Evolutionary conservation across 2,113 vertebrate genomes (phyloP).

Genomic region (Ahaetulla prasina): DNA sequence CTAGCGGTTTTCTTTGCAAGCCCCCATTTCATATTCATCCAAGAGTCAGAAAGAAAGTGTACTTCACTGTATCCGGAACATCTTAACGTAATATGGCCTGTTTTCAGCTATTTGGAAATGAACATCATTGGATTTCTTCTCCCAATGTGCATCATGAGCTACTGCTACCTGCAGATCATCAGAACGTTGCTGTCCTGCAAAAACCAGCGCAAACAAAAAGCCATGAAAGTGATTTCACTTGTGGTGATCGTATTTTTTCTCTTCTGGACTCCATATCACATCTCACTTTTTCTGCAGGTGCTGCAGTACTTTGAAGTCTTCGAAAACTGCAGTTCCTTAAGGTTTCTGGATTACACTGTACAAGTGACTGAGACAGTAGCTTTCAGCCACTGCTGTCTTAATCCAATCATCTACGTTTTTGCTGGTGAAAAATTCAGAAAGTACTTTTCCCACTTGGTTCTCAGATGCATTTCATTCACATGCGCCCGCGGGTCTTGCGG

Average conservation of each 20-base stretch:
- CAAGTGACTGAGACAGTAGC: slow-evolving; percentile 75
- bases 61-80: slow-evolving; percentile 46
- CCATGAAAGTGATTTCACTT: slow-evolving; percentile 78
- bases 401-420: slow-evolving; percentile 90
- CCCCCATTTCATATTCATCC: slow-evolving; percentile 76
- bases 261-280: slow-evolving; percentile 89
- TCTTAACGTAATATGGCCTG: slow-evolving; percentile 70
- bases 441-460: slow-evolving; percentile 61
- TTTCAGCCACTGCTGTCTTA: slow-evolving; percentile 84
- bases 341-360: slow-evolving; percentile 52
- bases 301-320: slow-evolving; percentile 64
- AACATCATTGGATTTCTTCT: slow-evolving; percentile 77
- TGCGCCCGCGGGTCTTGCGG: slow-evolving; percentile 44
- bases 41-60: slow-evolving; percentile 42
- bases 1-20: slow-evolving; percentile 73
- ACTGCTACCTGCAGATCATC: slow-evolving; percentile 83
- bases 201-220: slow-evolving; percentile 78
- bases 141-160: slow-evolving; percentile 77
- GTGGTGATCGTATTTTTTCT: slow-evolving; percentile 80
- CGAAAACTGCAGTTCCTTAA: slow-evolving; percentile 47
- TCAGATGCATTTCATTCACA: slow-evolving; percentile 54
- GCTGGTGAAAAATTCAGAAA: slow-evolving; percentile 87
- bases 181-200: slow-evolving; percentile 75
- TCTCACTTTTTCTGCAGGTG: slow-evolving; percentile 77
- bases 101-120: slow-evolving; percentile 71